Base-by-base conservation (phyloP, 2,888 invertebrate species). In the Cosmia trapezina region DNA sequence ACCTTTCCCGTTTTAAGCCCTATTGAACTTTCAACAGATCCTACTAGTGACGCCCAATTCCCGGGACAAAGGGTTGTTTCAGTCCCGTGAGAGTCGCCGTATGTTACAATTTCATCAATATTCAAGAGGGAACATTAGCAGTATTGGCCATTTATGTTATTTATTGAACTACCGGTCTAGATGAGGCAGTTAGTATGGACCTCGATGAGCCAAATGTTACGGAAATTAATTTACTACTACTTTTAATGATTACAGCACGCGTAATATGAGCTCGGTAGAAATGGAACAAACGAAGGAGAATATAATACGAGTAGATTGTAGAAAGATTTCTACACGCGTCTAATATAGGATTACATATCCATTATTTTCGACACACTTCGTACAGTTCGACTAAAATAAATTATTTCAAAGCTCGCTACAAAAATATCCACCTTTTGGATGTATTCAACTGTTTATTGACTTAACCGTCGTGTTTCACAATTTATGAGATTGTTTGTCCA, bases 11-110 rank as follows among this genome's bases (percentile, higher is more conserved):
- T 41, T 28, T 37, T 64, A 59, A 59, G 57, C 73, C n/a, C 64
- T 73, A 67, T 80, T 83, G 80, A 70, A 77, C 77, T 84, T 80
- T 77, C 73, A 80, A 80, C 67, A 77, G 60, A 57, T 75, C 65
- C 56, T 33, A 6, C 33, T 54, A 56, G 63, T 62, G 57, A 69
- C 59, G 67, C 66, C 54, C 41, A 43, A 70, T 54, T 60, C 67
- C 45, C 49, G 22, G 57, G 57, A 72, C 41, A 78, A 78, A 63
- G 63, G 51, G 62, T 60, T 33, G 9, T 19, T n/a, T 9, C 19
- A 72, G 22, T 14, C 53, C 53, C 63, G 53, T 62, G 62, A 56
- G 74, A 68, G 43, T n/a, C 49, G 12, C 19, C 51, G 33, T 79
- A 61, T 68, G 72, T 70, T 70, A 60, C 72, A 45, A 71, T 76